Conservation (phyloP, 2,797 vertebrate species). For the Oreortyx pictus region DNA sequence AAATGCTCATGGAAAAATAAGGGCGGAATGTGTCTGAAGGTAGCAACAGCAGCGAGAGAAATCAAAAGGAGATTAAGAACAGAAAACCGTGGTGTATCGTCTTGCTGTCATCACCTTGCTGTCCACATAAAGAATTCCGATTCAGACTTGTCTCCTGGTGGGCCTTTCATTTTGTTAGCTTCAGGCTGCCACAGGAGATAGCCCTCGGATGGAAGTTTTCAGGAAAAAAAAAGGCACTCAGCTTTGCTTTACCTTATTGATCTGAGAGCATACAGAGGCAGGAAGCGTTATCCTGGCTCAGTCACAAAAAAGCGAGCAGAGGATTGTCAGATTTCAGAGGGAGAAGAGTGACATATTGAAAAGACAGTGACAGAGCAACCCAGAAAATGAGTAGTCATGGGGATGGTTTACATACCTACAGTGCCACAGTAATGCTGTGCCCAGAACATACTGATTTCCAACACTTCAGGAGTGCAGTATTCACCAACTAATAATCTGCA, state of each 20-base stretch:
- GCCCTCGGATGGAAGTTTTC: constrained; percentile 47
- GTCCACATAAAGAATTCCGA: constrained; percentile 39
- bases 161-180: constrained; percentile 57
- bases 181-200: constrained; percentile 35
- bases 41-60: background rate
- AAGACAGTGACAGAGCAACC: constrained; percentile 55
- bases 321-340: constrained; percentile 49
- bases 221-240: constrained; percentile 51
- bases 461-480: background rate
- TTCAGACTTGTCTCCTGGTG: constrained; percentile 52
- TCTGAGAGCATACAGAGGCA: constrained; percentile 50
- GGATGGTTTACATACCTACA: constrained; percentile 35
- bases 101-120: constrained; percentile 48
- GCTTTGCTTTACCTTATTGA: constrained; percentile 57
- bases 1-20: background rate
- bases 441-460: background rate
- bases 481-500: background rate
- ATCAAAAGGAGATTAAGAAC: background rate
- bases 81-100: background rate
- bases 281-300: constrained; percentile 42
- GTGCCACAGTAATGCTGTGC: background rate
- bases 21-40: constrained; percentile 4
- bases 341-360: constrained; percentile 50
- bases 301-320: constrained; percentile 45
- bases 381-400: constrained; percentile 5